Conservation (phyloP, 2,797 vertebrate species). For the Bryconaethiops microstoma region DNA sequence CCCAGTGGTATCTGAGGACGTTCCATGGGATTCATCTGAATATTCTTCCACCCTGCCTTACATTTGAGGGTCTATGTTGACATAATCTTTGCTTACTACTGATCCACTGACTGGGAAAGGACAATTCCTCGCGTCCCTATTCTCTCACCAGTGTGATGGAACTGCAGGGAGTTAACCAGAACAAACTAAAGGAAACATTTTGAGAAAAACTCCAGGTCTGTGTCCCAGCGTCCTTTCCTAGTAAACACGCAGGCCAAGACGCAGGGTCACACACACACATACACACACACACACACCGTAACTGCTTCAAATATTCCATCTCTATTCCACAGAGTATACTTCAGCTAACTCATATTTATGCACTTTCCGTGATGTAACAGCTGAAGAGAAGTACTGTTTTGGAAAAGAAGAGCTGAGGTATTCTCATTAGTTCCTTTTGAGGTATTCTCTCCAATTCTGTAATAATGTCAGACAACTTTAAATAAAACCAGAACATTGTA, state of each 20-base stretch:
- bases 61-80: conserved; percentile 11
- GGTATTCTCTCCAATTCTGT: background rate
- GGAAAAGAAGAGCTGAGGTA: conserved; percentile 6
- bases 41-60: background rate
- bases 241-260: conserved; percentile 44
- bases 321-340: conserved; percentile 34
- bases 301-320: conserved; percentile 42
- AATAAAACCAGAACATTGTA: background rate
- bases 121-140: conserved; percentile 35
- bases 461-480: background rate
- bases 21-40: background rate
- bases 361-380: conserved; percentile 43
- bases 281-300: conserved; percentile 21
- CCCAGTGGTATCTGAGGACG: background rate
- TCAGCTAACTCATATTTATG: conserved; percentile 32
- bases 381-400: conserved; percentile 49
- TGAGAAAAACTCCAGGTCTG: conserved; percentile 67
- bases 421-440: background rate
- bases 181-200: conserved; percentile 75
- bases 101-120: conserved; percentile 27
- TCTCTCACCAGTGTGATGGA: conserved; percentile 43
- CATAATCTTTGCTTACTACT: conserved; percentile 14
- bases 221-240: conserved; percentile 63
- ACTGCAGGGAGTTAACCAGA: conserved; percentile 53
- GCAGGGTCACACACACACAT: conserved; percentile 16